phyloP scores from a whole-genome alignment of 2,113 vertebrate genomes.

The Procapra przewalskii region DNA sequence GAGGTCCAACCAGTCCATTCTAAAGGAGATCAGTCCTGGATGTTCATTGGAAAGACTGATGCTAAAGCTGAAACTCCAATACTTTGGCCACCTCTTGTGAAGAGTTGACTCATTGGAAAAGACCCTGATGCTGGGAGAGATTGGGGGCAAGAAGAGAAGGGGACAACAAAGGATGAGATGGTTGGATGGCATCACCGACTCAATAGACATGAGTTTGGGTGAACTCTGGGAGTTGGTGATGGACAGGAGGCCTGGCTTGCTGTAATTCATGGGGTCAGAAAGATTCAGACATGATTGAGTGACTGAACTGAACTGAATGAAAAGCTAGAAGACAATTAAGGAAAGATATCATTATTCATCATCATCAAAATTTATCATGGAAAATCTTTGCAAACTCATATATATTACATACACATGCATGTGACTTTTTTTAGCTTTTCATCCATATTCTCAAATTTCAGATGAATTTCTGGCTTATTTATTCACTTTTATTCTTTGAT shows the following conservation, averaged over 20 bases:
- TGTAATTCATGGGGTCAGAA: too few relatives aligned
- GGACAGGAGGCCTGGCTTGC: too few relatives aligned
- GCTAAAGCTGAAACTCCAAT: neutral
- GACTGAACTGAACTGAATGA: neutral
- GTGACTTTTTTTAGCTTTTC: neutral
- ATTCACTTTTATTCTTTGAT: neutral
- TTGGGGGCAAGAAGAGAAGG: too few relatives aligned
- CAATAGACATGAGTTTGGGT: too few relatives aligned
- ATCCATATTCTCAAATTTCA: neutral
- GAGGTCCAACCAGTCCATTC: accelerated
- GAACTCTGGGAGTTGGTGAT: too few relatives aligned
- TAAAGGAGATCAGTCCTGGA: neutral
- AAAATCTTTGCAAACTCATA: neutral
- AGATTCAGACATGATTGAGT: too few relatives aligned
- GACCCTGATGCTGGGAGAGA: too few relatives aligned
- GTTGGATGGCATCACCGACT: too few relatives aligned
- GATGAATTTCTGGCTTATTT: neutral
- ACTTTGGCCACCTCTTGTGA: neutral
- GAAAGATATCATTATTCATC: neutral
- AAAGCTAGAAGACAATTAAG: neutral
- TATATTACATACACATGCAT: neutral
- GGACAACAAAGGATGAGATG: too few relatives aligned
- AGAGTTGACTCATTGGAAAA: too few relatives aligned
- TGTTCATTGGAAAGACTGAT: neutral
- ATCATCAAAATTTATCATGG: neutral